Conservation (phyloP, 2,113 vertebrate genomes). For the Heterotis niloticus region DNA sequence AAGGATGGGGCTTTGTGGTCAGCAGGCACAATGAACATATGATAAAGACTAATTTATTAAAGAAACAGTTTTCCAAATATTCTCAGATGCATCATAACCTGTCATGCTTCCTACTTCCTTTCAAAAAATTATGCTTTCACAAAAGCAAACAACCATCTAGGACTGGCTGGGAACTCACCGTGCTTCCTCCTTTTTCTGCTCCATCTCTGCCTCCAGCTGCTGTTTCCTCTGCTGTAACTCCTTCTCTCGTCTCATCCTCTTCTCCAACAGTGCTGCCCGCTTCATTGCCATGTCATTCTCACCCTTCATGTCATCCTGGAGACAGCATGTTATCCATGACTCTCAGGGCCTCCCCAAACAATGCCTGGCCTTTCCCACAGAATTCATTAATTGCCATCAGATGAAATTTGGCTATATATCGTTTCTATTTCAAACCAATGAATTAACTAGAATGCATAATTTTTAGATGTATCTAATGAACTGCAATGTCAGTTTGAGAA, state of each 20-base stretch:
- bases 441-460: too few species aligned
- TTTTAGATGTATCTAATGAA: too few species aligned
- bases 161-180: slow-evolving; percentile 61
- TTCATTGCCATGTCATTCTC: slow-evolving; percentile 92
- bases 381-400: neutral
- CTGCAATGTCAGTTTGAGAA: too few species aligned
- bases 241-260: slow-evolving; percentile 84
- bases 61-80: neutral
- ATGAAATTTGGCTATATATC: neutral
- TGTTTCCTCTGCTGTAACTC: slow-evolving; percentile 85
- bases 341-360: neutral
- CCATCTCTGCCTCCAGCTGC: slow-evolving; percentile 84
- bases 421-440: neutral
- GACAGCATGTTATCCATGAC: neutral
- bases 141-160: neutral
- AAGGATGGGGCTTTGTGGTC: neutral
- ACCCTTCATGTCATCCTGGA: slow-evolving; percentile 85
- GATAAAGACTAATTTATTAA: neutral
- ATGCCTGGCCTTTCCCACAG: neutral
- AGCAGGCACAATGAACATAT: neutral
- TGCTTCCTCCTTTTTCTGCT: slow-evolving; percentile 90
- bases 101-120: neutral
- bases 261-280: slow-evolving; percentile 89
- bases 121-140: too few species aligned
- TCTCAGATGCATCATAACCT: too few species aligned